Base-by-base conservation (phyloP, 1,140 invertebrate species). In the Mizuhopecten yessoensis region DNA sequence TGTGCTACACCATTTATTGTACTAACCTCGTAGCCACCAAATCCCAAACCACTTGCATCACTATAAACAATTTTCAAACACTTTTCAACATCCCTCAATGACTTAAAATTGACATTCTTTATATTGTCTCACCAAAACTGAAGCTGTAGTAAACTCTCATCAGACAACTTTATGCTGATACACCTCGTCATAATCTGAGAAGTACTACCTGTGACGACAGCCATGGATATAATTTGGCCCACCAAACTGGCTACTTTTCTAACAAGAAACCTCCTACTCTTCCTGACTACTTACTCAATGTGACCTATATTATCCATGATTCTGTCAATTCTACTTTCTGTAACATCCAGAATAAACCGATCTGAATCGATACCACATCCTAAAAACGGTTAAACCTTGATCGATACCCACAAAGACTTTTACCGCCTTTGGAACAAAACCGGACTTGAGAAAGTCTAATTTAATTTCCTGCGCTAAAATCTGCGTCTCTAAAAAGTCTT, bases 1-100 rank as follows among this genome's bases (percentile, higher is more conserved):
- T 91, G 88, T 29, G 86, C 88, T 34, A 89, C 17, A 75, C 34
- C 89, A 39, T 33, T 23, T 10, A 88, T 34, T 20, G 34, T 89
- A 34, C 88, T 45, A 33, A 91, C 90, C 45, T 49, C 34, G 89
- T 89, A 91, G 33, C 88, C 88, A 34, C 86, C 88, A 33, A 34
- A 89, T 34, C 88, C 88, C 23, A 42, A 89, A 36, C 86, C n/a
- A 88, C 88, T 91, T 13, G 88, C 91, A 42, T 91, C 91, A 75
- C 86, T 89, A 29, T 89, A 89, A 0, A 91, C 86, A 75, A 89
- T 86, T 33, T 33, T 86, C 23, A 34, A 86, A 75, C 75, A 87
- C 0, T 39, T 57, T 42, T 34, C 36, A 86, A 34, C 45, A 29
- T 34, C 39, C 45, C 29, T 34, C 49, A 87, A 57, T 17, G 13